Evolutionary conservation across 2,797 vertebrate species (phyloP).

Genomic region (Apogon talboti): DNA sequence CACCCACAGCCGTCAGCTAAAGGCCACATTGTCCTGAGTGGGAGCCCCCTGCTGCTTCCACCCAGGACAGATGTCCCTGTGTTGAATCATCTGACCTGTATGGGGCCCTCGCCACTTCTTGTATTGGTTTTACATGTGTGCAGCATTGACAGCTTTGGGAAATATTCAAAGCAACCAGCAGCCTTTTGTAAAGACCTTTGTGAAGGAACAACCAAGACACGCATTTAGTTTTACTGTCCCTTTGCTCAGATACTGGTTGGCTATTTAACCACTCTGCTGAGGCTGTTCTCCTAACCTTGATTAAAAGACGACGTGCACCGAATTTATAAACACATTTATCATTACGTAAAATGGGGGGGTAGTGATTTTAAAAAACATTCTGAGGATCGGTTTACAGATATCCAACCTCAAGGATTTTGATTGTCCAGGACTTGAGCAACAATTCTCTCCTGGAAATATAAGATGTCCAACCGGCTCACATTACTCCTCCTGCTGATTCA

Average conservation of each 20-base stretch:
- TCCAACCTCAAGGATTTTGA: slow-evolving; percentile 16
- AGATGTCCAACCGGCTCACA: slow-evolving; percentile 65
- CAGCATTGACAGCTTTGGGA: slow-evolving; percentile 46
- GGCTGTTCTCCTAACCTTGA: too few relatives aligned
- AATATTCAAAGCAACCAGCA: slow-evolving; percentile 52
- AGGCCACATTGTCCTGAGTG: slow-evolving; percentile 45
- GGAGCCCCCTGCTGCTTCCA: slow-evolving; percentile 42
- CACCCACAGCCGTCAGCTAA: slow-evolving; percentile 35
- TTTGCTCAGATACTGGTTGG: slow-evolving; percentile 41
- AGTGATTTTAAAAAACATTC: background rate
- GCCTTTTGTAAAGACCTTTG: slow-evolving; percentile 47
- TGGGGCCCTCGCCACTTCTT: slow-evolving; percentile 50
- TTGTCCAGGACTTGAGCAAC: slow-evolving; percentile 41
- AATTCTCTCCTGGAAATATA: slow-evolving; percentile 53
- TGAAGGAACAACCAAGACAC: slow-evolving; percentile 28
- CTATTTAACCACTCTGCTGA: background rate
- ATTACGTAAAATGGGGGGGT: background rate
- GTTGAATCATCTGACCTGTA: slow-evolving; percentile 63
- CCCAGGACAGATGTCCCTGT: slow-evolving; percentile 65
- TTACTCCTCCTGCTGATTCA: slow-evolving; percentile 77
- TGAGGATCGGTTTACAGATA: slow-evolving; percentile 21
- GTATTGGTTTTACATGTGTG: slow-evolving; percentile 37
- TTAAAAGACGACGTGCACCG: background rate
- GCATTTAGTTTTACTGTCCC: slow-evolving; percentile 47
- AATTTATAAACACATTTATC: slow-evolving; percentile 1